A percentile compares a stretch with the other conserved stretches of the same genome.
phyloP scores from a whole-genome alignment of 2,113 vertebrate species.

The Engraulis encrasicolus region DNA sequence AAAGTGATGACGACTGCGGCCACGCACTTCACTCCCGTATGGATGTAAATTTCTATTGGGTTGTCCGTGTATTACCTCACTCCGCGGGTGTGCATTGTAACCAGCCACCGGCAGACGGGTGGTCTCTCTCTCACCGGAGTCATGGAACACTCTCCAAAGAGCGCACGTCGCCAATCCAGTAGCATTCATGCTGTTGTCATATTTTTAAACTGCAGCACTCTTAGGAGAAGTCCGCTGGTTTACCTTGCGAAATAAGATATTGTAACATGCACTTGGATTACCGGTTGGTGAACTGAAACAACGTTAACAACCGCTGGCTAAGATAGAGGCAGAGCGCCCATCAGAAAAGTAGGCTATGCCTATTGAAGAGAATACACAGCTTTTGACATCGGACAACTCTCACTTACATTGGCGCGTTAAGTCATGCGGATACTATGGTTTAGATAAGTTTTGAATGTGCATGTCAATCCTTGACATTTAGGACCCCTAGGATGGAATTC shows the following conservation, averaged over 20 bases:
- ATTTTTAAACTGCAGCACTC: conserved; percentile 46
- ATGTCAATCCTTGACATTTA: conserved; percentile 46
- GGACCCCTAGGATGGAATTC: conserved; percentile 56
- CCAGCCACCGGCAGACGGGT: background rate
- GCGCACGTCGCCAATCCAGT: background rate
- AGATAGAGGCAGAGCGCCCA: conserved; percentile 34
- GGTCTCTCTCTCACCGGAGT: background rate
- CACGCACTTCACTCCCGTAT: background rate
- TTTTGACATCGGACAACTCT: conserved; percentile 38
- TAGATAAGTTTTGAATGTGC: conserved; percentile 35
- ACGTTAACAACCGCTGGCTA: conserved; percentile 47
- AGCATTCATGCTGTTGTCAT: background rate
- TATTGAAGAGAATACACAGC: conserved; percentile 22
- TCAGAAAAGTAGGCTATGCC: conserved; percentile 31
- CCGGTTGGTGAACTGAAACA: conserved; percentile 63
- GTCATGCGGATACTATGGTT: conserved; percentile 51
- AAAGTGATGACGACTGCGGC: conserved; percentile 14
- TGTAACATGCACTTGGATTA: conserved; percentile 70
- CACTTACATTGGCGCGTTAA: conserved; percentile 45
- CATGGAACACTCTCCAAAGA: background rate
- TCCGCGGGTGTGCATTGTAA: conserved; percentile 14
- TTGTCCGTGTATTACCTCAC: conserved; percentile 32
- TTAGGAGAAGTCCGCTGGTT: background rate
- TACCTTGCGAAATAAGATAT: conserved; percentile 42
- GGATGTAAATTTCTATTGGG: conserved; percentile 25